Percentiles rank a stretch among this genome's conserved stretches.
These are phyloP conservation scores for Clarias laeviceps DNA, from an alignment of 2,797 vertebrate species.

Conservation along the genomic window DNA sequence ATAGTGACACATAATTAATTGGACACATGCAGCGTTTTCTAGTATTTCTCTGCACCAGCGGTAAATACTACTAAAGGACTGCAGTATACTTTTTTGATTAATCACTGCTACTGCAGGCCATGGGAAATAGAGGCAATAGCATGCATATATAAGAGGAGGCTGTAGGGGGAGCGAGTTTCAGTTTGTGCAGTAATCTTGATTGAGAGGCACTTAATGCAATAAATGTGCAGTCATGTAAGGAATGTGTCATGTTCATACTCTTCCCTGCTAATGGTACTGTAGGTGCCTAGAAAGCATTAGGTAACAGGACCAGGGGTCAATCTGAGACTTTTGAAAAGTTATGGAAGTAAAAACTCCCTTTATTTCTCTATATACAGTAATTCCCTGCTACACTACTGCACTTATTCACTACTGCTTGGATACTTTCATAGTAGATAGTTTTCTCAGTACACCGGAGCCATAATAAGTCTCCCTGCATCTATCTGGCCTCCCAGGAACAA, in stretches of 20 bases:
- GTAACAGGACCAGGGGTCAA: no score
- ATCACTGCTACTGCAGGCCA: background rate
- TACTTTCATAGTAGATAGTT: no score
- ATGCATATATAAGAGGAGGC: background rate
- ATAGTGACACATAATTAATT: conserved; percentile 37
- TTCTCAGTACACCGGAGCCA: no score
- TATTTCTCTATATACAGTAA: no score
- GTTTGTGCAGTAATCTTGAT: background rate
- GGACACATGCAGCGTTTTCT: conserved; percentile 4
- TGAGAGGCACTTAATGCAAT: background rate
- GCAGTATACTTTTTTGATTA: background rate
- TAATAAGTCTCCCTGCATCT: no score
- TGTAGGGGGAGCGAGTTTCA: background rate
- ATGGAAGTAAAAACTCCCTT: no score
- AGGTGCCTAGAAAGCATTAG: background rate
- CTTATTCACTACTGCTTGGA: no score
- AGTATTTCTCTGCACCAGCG: background rate
- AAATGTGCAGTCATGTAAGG: background rate
- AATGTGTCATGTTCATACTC: background rate
- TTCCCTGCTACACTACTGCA: no score
- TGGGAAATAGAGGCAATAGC: background rate
- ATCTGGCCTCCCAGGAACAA: no score
- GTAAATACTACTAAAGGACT: conserved; percentile 5
- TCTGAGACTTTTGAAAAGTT: no score
- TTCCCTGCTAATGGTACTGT: background rate